Percentiles rank a stretch among this genome's conserved stretches.
Evolutionary conservation across 2,888 invertebrate species (phyloP).

Genomic region (Trissonchulus sp.): DNA sequence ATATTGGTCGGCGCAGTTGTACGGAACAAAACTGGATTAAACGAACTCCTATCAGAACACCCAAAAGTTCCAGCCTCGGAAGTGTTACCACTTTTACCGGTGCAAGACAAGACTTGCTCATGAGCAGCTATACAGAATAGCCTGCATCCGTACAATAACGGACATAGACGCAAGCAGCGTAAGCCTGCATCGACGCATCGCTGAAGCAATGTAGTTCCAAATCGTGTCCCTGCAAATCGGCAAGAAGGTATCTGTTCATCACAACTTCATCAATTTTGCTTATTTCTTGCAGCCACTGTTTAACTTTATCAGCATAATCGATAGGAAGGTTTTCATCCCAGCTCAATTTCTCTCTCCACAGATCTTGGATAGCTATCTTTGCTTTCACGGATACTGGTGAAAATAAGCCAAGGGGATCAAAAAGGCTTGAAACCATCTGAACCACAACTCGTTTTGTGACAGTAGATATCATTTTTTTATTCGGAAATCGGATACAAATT

Average conservation of each 20-base stretch:
- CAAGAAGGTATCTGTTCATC: too few species aligned
- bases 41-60: conserved; percentile 28
- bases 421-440: conserved; percentile 34
- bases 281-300: too few species aligned
- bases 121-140: conserved; percentile 27
- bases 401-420: conserved; percentile 38
- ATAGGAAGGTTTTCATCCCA: conserved; percentile 40
- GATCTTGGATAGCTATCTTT: conserved; percentile 40
- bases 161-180: conserved; percentile 38
- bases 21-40: conserved; percentile 30
- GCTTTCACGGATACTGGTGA: conserved; percentile 31
- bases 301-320: too few species aligned
- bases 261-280: too few species aligned
- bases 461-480: too few species aligned
- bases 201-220: conserved; percentile 34
- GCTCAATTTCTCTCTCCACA: conserved; percentile 38
- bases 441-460: conserved; percentile 36
- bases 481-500: not conserved
- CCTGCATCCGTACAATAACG: conserved; percentile 18
- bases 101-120: conserved; percentile 38
- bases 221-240: too few species aligned
- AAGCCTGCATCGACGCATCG: conserved; percentile 40
- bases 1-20: conserved; percentile 37
- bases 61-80: conserved; percentile 34
- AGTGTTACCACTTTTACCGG: conserved; percentile 39